These are phyloP conservation scores for Mormyrus hasselquistii DNA, from an alignment of 2,797 vertebrate genomes.

Conservation along the genomic window DNA sequence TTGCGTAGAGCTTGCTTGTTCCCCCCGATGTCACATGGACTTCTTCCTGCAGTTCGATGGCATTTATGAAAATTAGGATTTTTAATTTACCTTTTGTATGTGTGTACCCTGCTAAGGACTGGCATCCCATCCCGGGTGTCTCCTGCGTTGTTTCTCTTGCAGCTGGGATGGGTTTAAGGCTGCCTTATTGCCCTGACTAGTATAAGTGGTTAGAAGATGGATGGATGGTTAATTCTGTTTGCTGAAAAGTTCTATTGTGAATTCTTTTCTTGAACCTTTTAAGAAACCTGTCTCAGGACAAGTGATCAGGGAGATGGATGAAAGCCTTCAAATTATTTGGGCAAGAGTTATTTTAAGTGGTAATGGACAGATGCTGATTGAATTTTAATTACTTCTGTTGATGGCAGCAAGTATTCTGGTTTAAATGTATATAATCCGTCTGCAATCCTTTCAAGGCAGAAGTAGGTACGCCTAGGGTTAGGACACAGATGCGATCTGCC, in stretches of 20 bases:
- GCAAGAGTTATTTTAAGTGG: not conserved
- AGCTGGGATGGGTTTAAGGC: not conserved
- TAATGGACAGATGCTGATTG: not conserved
- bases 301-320: not conserved
- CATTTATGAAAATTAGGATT: not conserved
- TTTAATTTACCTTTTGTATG: not conserved
- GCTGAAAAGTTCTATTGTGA: not conserved
- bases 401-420: not conserved
- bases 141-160: not conserved
- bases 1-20: not conserved
- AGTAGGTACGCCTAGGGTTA: not conserved
- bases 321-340: not conserved
- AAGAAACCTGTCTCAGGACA: not conserved
- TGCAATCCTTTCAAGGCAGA: not conserved
- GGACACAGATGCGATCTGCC: not conserved
- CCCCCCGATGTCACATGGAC: not conserved
- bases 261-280: not conserved
- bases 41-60: not conserved
- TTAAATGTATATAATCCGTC: not conserved
- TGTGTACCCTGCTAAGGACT: not conserved
- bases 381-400: not conserved
- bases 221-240: not conserved
- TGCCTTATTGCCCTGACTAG: not conserved
- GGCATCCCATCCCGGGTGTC: not conserved
- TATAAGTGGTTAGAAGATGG: not conserved